phyloP scores from a whole-genome alignment of 2,113 vertebrate species.

The Dasyprocta punctata region DNA sequence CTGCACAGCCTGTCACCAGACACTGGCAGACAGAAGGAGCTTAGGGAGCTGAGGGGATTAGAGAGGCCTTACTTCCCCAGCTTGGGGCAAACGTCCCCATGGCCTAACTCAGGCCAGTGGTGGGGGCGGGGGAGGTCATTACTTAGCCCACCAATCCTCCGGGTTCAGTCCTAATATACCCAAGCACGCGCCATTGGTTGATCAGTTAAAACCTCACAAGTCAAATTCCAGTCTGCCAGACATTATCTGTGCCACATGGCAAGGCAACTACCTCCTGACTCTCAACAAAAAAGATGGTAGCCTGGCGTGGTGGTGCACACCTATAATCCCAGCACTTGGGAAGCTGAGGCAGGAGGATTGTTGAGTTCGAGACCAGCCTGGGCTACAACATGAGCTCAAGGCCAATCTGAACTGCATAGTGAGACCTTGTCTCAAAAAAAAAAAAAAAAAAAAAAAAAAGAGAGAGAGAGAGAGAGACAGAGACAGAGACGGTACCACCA shows the following conservation, averaged over 20 bases:
- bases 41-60: constrained; percentile 78
- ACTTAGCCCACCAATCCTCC: not conserved
- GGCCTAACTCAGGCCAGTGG: not conserved
- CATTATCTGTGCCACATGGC: not conserved
- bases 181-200: not conserved
- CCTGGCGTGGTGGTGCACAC: too few relatives aligned
- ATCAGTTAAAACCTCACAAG: constrained; percentile 51
- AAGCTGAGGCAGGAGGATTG: too few relatives aligned
- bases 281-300: not conserved
- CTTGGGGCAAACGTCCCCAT: not conserved
- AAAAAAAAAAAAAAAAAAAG: too few relatives aligned
- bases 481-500: not conserved
- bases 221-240: not conserved
- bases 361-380: too few relatives aligned
- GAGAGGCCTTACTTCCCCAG: constrained; percentile 37
- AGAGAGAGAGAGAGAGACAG: too few relatives aligned
- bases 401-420: too few relatives aligned
- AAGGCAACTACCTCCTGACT: constrained; percentile 14
- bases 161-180: not conserved
- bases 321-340: too few relatives aligned
- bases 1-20: constrained; percentile 20
- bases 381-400: too few relatives aligned
- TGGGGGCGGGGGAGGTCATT: not conserved
- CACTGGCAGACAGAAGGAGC: constrained; percentile 69
- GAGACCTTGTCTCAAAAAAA: too few relatives aligned